Evolutionary conservation across 2,113 vertebrate genomes (phyloP).

Genomic region (Pleuronectes platessa): DNA sequence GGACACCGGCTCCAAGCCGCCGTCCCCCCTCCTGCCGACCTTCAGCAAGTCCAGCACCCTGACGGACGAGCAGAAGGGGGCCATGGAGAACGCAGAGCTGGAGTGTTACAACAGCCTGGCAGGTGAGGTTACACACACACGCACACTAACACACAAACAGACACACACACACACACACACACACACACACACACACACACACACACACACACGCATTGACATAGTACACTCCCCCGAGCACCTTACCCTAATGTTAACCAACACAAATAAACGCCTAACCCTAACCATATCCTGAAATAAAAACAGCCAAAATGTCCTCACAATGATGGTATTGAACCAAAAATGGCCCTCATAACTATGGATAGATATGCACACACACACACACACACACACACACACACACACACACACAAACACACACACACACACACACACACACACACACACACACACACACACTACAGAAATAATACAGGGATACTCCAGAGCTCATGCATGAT

Average conservation of each 20-base stretch:
- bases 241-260: too few species aligned
- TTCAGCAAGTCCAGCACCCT: conserved; percentile 79
- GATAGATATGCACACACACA: not conserved
- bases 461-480: conserved; percentile 15
- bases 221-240: too few species aligned
- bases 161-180: not conserved
- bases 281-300: too few species aligned
- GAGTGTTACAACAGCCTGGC: conserved; percentile 99
- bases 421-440: conserved; percentile 15
- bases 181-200: conserved; percentile 1
- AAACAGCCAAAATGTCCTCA: too few species aligned
- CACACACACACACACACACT: conserved; percentile 4
- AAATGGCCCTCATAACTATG: too few species aligned
- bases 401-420: conserved; percentile 6
- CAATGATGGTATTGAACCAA: too few species aligned
- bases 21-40: conserved; percentile 71
- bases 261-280: too few species aligned
- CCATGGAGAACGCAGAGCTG: conserved; percentile 92
- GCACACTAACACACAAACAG: conserved; percentile 13
- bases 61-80: conserved; percentile 92
- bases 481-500: conserved; percentile 64
- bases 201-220: too few species aligned
- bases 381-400: not conserved
- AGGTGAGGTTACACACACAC: conserved; percentile 76
- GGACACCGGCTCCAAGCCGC: conserved; percentile 78